These are phyloP conservation scores for Tachina fera DNA, from an alignment of 2,888 invertebrate species.

Conservation along the genomic window DNA sequence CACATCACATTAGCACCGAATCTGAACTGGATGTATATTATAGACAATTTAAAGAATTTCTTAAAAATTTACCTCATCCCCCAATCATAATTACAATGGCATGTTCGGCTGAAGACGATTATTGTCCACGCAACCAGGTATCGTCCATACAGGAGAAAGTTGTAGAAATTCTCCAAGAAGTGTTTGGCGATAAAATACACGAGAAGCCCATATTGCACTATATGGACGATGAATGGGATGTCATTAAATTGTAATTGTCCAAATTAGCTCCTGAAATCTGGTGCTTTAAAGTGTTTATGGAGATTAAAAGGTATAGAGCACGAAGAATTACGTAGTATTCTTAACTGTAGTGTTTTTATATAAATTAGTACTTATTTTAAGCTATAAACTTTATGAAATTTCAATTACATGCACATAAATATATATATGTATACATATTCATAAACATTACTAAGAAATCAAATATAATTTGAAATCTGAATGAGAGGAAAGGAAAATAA, in stretches of 20 bases:
- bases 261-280: background rate
- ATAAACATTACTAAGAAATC: conserved; percentile 12
- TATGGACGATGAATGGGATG: conserved; percentile 81
- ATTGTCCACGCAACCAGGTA: conserved; percentile 93
- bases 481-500: background rate
- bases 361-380: conserved; percentile 57
- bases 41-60: conserved; percentile 85
- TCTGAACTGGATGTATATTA: conserved; percentile 87
- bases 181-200: conserved; percentile 79
- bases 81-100: conserved; percentile 91
- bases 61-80: conserved; percentile 84
- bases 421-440: background rate
- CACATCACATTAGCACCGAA: conserved; percentile 90
- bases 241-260: conserved; percentile 79
- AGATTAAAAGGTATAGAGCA: background rate
- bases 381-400: conserved; percentile 60
- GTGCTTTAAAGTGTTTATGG: background rate
- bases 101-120: conserved; percentile 93
- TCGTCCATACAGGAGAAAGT: conserved; percentile 90
- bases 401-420: conserved; percentile 13
- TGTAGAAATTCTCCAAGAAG: conserved; percentile 84
- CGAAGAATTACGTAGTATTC: conserved; percentile 6
- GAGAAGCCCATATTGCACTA: conserved; percentile 81
- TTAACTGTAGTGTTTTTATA: conserved; percentile 33
- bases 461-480: conserved; percentile 58